Percentiles rank a stretch among this genome's conserved stretches.
phyloP scores from a whole-genome alignment of 2,113 vertebrate genomes.

The Epinephelus lanceolatus region DNA sequence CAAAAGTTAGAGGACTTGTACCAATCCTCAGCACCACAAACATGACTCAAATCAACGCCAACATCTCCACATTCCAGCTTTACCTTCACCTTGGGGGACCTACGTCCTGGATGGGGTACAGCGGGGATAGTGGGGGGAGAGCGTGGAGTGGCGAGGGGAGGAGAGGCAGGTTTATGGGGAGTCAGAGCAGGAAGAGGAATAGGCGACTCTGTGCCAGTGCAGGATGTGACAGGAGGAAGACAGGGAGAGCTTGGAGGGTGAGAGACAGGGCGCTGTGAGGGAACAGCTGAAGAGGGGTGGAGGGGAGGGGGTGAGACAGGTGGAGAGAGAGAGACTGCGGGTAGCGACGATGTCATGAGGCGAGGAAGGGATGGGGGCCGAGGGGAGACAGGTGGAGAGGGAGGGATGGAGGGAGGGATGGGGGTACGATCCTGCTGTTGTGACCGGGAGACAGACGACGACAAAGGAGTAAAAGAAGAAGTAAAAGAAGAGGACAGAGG shows the following conservation, averaged over 20 bases:
- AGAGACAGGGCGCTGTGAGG: conserved; percentile 28
- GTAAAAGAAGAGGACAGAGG: conserved; percentile 50
- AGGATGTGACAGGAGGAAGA: conserved; percentile 42
- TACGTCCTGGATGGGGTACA: conserved; percentile 84
- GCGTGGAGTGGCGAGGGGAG: conserved; percentile 73
- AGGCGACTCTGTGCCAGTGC: conserved; percentile 58
- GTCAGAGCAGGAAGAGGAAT: conserved; percentile 34
- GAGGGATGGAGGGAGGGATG: conserved; percentile 25
- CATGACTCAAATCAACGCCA: conserved; percentile 8
- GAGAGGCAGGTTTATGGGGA: conserved; percentile 44
- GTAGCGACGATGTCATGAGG: conserved; percentile 39
- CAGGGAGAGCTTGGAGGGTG: conserved; percentile 25
- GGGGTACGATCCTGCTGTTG: conserved; percentile 38
- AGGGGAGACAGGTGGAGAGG: conserved; percentile 45
- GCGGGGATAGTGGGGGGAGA: conserved; percentile 83
- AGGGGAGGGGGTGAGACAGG: conserved; percentile 35
- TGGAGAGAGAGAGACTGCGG: conserved; percentile 34
- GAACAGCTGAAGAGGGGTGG: conserved; percentile 22
- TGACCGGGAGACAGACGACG: conserved; percentile 2
- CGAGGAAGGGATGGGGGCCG: conserved; percentile 50
- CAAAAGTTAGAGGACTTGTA: conserved; percentile 13
- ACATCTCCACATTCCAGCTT: conserved; percentile 63
- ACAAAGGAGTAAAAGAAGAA: conserved; percentile 36
- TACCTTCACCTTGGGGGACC: conserved; percentile 91
- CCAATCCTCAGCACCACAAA: conserved; percentile 17